Conservation (phyloP, 2,888 invertebrate genomes). For the Ormyrus pomaceus region DNA sequence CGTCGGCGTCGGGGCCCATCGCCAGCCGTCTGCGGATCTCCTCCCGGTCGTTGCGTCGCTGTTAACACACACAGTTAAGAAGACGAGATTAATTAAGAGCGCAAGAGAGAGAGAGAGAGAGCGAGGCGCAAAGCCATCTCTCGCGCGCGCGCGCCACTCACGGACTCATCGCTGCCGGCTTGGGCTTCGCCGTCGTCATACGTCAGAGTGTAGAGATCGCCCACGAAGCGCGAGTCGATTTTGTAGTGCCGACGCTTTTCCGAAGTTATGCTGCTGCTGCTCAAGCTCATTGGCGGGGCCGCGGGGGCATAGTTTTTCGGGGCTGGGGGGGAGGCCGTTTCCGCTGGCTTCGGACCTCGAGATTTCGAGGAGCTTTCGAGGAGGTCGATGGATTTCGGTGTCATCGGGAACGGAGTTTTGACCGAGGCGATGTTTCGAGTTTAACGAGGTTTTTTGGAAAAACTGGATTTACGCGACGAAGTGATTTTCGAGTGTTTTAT, state of each 20-base stretch:
- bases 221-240: slow-evolving; percentile 89
- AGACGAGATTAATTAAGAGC: background rate
- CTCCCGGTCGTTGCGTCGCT: slow-evolving; percentile 94
- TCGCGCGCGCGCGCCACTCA: slow-evolving; percentile 21
- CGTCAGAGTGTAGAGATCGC: slow-evolving; percentile 90
- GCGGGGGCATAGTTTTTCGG: too few species aligned
- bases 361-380: too few species aligned
- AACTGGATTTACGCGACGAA: too few species aligned
- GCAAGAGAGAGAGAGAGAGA: background rate
- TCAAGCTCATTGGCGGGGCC: too few species aligned
- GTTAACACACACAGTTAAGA: slow-evolving; percentile 61
- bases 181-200: slow-evolving; percentile 82
- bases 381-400: too few species aligned
- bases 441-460: too few species aligned
- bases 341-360: too few species aligned
- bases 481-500: too few species aligned
- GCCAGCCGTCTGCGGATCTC: slow-evolving; percentile 93
- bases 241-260: slow-evolving; percentile 81
- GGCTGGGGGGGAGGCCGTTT: too few species aligned
- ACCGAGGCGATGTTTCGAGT: too few species aligned
- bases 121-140: background rate
- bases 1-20: slow-evolving; percentile 88
- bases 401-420: too few species aligned
- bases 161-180: slow-evolving; percentile 15
- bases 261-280: background rate